These are phyloP conservation scores for Notamacropus eugenii DNA, from an alignment of 2,797 vertebrate genomes.

Conservation along the genomic window DNA sequence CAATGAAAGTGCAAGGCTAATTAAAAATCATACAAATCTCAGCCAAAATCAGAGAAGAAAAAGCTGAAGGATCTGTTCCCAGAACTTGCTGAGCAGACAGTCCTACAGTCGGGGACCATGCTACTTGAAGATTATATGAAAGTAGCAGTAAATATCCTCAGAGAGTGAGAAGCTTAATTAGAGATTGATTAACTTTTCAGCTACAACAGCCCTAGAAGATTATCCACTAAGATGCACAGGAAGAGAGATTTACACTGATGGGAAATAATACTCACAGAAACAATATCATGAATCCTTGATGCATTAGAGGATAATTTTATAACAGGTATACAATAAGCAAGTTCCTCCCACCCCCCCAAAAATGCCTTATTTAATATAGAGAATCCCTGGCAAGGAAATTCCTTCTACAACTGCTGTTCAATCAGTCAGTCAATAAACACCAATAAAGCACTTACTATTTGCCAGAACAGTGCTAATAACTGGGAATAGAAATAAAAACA, in stretches of 20 bases:
- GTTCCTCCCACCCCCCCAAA: no score
- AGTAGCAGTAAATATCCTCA: background rate
- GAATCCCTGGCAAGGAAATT: background rate
- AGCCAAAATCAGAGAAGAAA: background rate
- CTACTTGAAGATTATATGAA: background rate
- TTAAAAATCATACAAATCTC: background rate
- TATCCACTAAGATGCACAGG: background rate
- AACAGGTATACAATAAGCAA: background rate
- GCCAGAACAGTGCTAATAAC: background rate
- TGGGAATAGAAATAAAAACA: background rate
- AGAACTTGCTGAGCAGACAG: background rate
- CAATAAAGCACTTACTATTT: background rate
- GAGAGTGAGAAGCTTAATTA: background rate
- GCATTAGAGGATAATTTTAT: background rate
- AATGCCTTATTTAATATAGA: background rate
- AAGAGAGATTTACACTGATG: background rate
- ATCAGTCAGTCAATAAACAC: background rate
- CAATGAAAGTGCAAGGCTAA: background rate
- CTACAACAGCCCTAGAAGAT: background rate
- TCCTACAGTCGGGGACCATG: background rate
- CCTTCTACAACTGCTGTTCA: background rate
- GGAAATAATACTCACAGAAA: background rate
- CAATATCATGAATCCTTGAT: background rate
- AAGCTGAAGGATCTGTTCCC: background rate
- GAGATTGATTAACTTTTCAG: background rate